These are phyloP conservation scores for Galerucella pusilla DNA, from an alignment of 2,888 invertebrate species.

Conservation along the genomic window DNA sequence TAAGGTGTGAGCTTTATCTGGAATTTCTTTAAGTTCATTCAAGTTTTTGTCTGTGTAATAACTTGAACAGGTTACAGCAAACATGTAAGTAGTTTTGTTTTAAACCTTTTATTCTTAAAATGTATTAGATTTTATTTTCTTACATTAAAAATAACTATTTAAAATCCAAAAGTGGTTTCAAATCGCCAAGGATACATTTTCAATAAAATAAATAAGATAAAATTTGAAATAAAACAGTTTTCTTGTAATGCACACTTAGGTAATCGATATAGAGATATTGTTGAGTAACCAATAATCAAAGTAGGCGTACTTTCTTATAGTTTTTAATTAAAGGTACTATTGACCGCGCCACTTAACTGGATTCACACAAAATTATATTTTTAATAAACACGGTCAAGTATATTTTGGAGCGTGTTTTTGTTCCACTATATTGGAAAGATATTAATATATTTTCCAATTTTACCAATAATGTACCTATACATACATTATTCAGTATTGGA, in stretches of 20 bases:
- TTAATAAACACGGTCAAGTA: too few species aligned
- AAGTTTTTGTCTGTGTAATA: not conserved
- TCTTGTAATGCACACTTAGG: not conserved
- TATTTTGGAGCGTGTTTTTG: too few species aligned
- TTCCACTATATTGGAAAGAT: too few species aligned
- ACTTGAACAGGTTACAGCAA: not conserved
- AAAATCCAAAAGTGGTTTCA: not conserved
- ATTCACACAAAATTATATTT: too few species aligned
- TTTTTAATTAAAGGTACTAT: not conserved
- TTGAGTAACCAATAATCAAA: not conserved
- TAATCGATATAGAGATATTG: not conserved
- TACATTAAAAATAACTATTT: too few species aligned
- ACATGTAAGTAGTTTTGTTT: constrained; percentile 1
- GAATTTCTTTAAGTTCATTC: not conserved
- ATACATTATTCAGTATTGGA: too few species aligned
- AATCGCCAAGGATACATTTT: not conserved
- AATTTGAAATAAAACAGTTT: too few species aligned
- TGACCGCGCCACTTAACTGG: not conserved
- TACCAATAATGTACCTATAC: too few species aligned
- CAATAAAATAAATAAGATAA: too few species aligned
- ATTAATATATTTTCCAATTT: too few species aligned
- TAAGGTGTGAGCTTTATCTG: not conserved
- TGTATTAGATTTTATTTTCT: too few species aligned
- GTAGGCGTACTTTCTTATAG: not conserved
- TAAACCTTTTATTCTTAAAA: too few species aligned